phyloP scores from a whole-genome alignment of 2,113 vertebrate species.

The Rhabdomys dilectus region DNA sequence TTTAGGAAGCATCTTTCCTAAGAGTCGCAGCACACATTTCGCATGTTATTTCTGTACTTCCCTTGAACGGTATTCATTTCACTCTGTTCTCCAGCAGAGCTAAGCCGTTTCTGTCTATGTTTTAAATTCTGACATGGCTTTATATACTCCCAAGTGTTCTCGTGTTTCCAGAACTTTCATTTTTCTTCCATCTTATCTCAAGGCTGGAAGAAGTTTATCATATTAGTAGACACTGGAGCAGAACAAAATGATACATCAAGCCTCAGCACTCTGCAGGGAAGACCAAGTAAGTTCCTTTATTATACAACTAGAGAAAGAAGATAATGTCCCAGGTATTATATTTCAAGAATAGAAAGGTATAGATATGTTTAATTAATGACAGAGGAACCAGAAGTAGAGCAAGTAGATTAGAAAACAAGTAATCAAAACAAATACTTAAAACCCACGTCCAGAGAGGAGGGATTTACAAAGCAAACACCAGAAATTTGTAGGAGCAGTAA shows the following conservation, averaged over 20 bases:
- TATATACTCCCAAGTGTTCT: conserved; percentile 70
- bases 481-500: neutral
- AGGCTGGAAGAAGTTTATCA: conserved; percentile 82
- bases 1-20: conserved; percentile 41
- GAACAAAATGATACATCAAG: conserved; percentile 71
- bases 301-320: conserved; percentile 49
- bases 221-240: conserved; percentile 78
- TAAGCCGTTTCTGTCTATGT: conserved; percentile 7
- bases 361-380: conserved; percentile 49
- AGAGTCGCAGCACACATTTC: conserved; percentile 46
- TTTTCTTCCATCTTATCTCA: conserved; percentile 80
- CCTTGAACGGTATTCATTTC: conserved; percentile 29
- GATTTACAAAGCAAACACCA: conserved; percentile 22
- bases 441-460: neutral
- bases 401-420: conserved; percentile 15
- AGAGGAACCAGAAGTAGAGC: conserved; percentile 24
- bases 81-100: conserved; percentile 42
- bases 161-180: conserved; percentile 70
- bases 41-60: conserved; percentile 54
- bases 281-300: conserved; percentile 53
- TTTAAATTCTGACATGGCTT: conserved; percentile 39
- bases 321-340: neutral
- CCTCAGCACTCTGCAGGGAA: conserved; percentile 54
- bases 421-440: conserved; percentile 48
- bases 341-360: conserved; percentile 6